Base-by-base conservation (phyloP, 1,140 invertebrate species). In the Dendroctonus valens region DNA sequence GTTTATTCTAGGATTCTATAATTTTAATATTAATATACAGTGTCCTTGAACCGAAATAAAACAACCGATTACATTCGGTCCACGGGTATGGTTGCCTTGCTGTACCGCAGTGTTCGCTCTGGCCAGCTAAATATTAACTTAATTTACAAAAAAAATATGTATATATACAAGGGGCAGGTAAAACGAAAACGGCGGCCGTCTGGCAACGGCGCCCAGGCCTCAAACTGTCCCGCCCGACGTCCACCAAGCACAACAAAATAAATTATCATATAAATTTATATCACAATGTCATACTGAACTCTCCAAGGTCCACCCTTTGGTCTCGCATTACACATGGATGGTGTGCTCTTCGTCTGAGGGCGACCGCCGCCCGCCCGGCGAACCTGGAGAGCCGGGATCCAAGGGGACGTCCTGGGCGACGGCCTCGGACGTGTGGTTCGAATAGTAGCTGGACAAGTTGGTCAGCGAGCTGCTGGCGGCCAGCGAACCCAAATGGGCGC, bases 361-460 rank as follows among this genome's bases (percentile, higher is more conserved):
- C 5, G 81, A 80, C 54, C 81, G 80, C 74, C 59, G 78, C 38
- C 77, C 70, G 11, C 42, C 70, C 63, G 66, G 59, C 41, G 76
- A 74, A 14, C 74, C 70, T 0, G 78, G 78, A 37, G 78, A 79
- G 0, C 79, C 79, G 3, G 79, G 79, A 68, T 80, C 78, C 49
- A 79, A 70, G 8, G 83, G 81, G 3, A 82, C 80, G 70, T 75
- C 70, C 76, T 75, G 14, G 74, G 73, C 6, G 73, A 72, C 26
- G 73, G 72, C 73, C 39, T 76, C 74, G n/a, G 65, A 50, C 78
- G 79, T 66, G 81, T 83, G 71, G 68, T 78, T 79, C 14, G 84
- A 84, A 77, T 83, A 86, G 76, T 88, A 89, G 63, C 77, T 80
- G 46, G 84, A 85, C 58, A 89, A 79, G 41, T 82, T 85, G 57